Evolutionary conservation across 2,113 vertebrate genomes (phyloP).

Genomic region (Tiliqua scincoides): DNA sequence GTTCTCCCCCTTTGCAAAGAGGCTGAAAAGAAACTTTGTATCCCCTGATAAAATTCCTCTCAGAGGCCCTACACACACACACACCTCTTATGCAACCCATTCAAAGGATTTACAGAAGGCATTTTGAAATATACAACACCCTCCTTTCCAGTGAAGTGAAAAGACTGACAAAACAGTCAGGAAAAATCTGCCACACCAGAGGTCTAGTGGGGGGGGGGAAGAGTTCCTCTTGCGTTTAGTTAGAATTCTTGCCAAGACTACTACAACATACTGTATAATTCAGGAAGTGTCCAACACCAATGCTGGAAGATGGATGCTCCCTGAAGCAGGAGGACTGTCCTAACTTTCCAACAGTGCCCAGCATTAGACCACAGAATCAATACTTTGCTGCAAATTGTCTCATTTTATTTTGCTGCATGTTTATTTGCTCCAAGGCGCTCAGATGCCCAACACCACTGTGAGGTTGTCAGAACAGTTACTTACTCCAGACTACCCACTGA

Average conservation of each 20-base stretch:
- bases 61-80: too few relatives aligned
- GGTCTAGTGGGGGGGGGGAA: too few relatives aligned
- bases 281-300: background rate
- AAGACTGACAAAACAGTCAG: background rate
- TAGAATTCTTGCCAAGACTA: background rate
- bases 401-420: background rate
- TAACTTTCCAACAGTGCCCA: background rate
- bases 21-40: too few relatives aligned
- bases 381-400: background rate
- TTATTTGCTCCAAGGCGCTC: background rate
- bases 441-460: background rate
- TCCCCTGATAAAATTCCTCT: too few relatives aligned
- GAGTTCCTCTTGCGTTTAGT: background rate
- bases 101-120: background rate
- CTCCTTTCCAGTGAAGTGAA: background rate
- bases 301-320: background rate
- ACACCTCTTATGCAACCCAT: too few relatives aligned
- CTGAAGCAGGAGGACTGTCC: background rate
- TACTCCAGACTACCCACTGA: background rate
- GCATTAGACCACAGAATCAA: background rate
- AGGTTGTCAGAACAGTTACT: background rate
- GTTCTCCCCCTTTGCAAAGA: too few relatives aligned
- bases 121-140: background rate
- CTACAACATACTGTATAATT: background rate
- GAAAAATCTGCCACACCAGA: background rate